Evolutionary conservation across 1,140 invertebrate genomes (phyloP).

Genomic region (Dendroctonus valens): DNA sequence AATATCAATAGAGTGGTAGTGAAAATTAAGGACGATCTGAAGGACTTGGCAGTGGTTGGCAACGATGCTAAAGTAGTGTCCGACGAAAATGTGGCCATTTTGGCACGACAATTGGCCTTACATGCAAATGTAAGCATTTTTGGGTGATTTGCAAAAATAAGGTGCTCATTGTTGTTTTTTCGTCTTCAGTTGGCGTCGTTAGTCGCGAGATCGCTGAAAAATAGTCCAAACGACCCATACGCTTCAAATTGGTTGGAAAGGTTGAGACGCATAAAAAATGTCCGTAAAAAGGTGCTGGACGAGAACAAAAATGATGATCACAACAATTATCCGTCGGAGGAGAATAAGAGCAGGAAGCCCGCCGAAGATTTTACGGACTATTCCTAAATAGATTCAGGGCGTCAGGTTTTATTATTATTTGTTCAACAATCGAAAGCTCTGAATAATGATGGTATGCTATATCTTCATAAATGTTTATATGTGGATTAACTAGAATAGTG

Average conservation of each 20-base stretch:
- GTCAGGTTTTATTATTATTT: too few species aligned
- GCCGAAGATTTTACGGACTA: conserved; percentile 45
- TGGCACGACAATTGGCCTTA: conserved; percentile 87
- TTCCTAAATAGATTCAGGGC: conserved; percentile 25
- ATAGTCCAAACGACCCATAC: conserved; percentile 70
- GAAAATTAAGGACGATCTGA: conserved; percentile 79
- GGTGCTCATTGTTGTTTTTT: background rate
- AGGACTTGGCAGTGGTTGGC: conserved; percentile 73
- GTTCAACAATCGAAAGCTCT: too few species aligned
- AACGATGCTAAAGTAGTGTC: conserved; percentile 81
- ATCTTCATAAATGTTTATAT: too few species aligned
- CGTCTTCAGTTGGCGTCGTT: conserved; percentile 78
- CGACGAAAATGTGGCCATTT: conserved; percentile 81
- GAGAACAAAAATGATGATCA: conserved; percentile 46
- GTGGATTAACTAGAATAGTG: too few species aligned
- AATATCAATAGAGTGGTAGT: conserved; percentile 83
- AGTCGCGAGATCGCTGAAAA: conserved; percentile 73
- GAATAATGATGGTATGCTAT: too few species aligned
- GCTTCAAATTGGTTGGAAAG: conserved; percentile 95
- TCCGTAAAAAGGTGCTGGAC: conserved; percentile 62
- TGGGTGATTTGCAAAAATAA: background rate
- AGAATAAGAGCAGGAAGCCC: conserved; percentile 34
- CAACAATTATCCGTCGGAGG: conserved; percentile 24
- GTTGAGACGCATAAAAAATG: conserved; percentile 81
- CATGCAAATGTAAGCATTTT: conserved; percentile 80